phyloP scores from a whole-genome alignment of 2,888 invertebrate species.

The Leptopilina syphax region DNA sequence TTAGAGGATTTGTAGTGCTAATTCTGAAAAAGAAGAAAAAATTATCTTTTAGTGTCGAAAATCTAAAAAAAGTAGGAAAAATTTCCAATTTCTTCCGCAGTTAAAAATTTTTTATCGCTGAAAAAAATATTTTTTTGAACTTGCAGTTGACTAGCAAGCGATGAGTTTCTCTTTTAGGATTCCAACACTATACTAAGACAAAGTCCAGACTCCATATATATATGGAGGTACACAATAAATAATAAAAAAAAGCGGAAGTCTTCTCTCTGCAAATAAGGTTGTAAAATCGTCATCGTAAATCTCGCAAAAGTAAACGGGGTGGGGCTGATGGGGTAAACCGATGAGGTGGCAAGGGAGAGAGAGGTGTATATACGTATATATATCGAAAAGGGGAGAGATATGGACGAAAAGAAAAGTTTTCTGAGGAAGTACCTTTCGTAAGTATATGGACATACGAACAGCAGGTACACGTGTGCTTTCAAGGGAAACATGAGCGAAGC shows the following conservation, averaged over 20 bases:
- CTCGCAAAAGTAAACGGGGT: constrained; percentile 58
- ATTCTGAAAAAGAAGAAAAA: no score
- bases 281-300: constrained; percentile 72
- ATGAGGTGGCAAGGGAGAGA: constrained; percentile 43
- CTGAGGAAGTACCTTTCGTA: constrained; percentile 49
- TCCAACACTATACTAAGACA: not conserved
- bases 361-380: not conserved
- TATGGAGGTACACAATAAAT: constrained; percentile 24
- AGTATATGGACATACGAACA: constrained; percentile 44
- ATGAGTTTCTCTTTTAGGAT: constrained; percentile 19
- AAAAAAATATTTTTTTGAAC: not conserved
- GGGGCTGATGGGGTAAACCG: constrained; percentile 50
- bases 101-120: not conserved
- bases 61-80: no score
- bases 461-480: constrained; percentile 62
- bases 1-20: no score
- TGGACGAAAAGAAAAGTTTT: constrained; percentile 33
- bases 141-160: not conserved
- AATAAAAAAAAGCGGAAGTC: constrained; percentile 43
- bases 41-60: no score
- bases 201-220: constrained; percentile 14
- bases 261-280: constrained; percentile 65
- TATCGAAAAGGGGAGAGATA: constrained; percentile 30
- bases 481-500: constrained; percentile 62
- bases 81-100: no score